phyloP scores from a whole-genome alignment of 35 echinoderm and acorn worm genomes.

The Stichopus chloronotus region DNA sequence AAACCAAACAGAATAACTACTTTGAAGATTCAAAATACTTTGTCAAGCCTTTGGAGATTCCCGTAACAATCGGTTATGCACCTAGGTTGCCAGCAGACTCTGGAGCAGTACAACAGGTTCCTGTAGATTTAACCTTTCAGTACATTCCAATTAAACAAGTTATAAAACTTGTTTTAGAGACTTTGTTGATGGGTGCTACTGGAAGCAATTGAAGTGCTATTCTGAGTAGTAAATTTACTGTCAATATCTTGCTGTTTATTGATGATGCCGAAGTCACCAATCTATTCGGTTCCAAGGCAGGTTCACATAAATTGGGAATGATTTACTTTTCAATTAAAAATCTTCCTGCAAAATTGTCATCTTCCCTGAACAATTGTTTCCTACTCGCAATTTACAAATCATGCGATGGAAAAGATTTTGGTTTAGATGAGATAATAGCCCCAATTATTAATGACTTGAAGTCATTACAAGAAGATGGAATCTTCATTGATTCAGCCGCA shows the following conservation, averaged over 20 bases:
- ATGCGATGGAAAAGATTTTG: conserved; percentile 67
- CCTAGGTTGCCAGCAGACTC: conserved; percentile 28
- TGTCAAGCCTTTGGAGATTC: conserved; percentile 52
- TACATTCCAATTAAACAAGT: too few species aligned
- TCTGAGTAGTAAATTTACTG: conserved; percentile 38
- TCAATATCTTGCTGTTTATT: conserved; percentile 53
- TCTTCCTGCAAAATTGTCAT: conserved; percentile 57
- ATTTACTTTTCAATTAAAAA: conserved; percentile 64
- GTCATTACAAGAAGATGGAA: conserved; percentile 37
- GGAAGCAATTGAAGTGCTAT: conserved; percentile 39
- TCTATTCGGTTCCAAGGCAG: conserved; percentile 64
- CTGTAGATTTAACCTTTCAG: conserved; percentile 48
- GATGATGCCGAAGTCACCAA: conserved; percentile 73
- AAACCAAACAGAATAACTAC: conserved; percentile 45
- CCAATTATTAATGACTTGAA: conserved; percentile 10
- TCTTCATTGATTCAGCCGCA: conserved; percentile 7
- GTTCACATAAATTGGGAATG: conserved; percentile 69
- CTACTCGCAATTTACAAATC: conserved; percentile 63
- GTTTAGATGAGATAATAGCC: conserved; percentile 13
- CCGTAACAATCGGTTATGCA: conserved; percentile 50
- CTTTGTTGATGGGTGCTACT: conserved; percentile 69
- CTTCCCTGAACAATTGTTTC: conserved; percentile 61
- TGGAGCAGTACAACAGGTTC: conserved; percentile 48
- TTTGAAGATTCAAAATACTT: conserved; percentile 48
- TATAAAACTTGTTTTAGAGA: conserved; percentile 48